Evolutionary conservation across 2,888 invertebrate genomes (phyloP), one percentile per base, ranked within the genome.

Genomic region (Clitarchus hookeri): DNA sequence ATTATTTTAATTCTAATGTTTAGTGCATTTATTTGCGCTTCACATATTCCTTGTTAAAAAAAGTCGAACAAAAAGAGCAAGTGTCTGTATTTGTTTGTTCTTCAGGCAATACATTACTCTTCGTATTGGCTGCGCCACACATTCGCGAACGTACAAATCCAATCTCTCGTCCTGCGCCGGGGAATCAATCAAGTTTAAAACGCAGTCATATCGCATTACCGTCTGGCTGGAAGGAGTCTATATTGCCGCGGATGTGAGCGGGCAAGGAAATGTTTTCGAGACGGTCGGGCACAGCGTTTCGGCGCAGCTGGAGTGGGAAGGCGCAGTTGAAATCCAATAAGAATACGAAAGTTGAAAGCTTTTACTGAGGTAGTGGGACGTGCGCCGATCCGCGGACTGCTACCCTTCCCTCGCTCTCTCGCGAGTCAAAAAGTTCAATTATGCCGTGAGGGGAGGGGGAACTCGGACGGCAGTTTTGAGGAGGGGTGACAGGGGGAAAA

Each of bases 321-420:
- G 65, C 65, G 65, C 65, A 65, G 65, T 65, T 65, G 1, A 86
- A 80, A 84, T 84, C 86, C 86, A 84, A 86, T 86, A 84, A 86
- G 78, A 86, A 77, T 84, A 86, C 83, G 86, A 53, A 83, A 54
- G 77, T 25, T 84, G 44, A 84, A 84, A 80, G 84, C 82, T 82
- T 78, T 44, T 44, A 83, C 44, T 23, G 83, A 25, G 16, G 83
- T 9, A 25, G 83, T n/a, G 82, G 44, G 83, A 23, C n/a, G 36
- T 23, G 83, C 44, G 80, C 16, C 26, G 83, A 83, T 44, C 26
- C n/a, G 44, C 36, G 44, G n/a, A 11, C 36, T 83, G 26, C 54
- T 89, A 87, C 87, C 87, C 88, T 87, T 86, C 54, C 25, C 84
- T 84, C 84, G 54, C 44, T 86, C 54, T 48, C 54, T 84, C 84